phyloP scores from a whole-genome alignment of 1,140 invertebrate genomes.

The Pygmarrhopalites habei region DNA sequence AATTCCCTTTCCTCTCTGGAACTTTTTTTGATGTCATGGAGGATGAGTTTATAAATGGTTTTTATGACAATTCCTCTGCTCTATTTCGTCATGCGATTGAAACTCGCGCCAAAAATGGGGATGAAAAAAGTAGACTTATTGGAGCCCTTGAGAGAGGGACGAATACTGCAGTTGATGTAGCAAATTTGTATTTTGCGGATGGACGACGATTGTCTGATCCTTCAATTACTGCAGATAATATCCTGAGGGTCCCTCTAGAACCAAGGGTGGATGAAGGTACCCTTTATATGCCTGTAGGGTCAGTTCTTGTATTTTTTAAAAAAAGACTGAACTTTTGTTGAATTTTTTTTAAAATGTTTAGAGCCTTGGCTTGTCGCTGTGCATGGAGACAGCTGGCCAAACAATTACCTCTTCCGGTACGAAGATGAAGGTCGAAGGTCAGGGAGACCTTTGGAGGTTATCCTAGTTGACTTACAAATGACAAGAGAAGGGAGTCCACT shows the following conservation, averaged over 20 bases:
- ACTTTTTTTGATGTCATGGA: background rate
- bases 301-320: background rate
- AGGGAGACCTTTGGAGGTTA: background rate
- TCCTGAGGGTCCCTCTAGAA: background rate
- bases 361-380: slow-evolving; percentile 44
- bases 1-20: background rate
- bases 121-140: background rate
- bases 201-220: background rate
- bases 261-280: background rate
- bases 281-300: background rate
- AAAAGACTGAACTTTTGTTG: background rate
- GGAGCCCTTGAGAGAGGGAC: background rate
- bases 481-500: slow-evolving; percentile 16
- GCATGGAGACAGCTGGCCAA: slow-evolving; percentile 57
- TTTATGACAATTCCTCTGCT: background rate
- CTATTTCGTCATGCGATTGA: background rate
- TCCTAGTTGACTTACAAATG: slow-evolving; percentile 30
- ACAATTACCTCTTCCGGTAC: slow-evolving; percentile 59
- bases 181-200: background rate
- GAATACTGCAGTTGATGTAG: background rate
- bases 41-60: background rate
- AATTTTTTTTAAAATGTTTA: slow-evolving; percentile 3
- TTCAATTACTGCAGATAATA: background rate
- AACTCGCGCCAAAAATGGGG: background rate
- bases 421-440: slow-evolving; percentile 41